Evolutionary conservation across 2,888 invertebrate species (phyloP).

Genomic region (Trichopria drosophilae): DNA sequence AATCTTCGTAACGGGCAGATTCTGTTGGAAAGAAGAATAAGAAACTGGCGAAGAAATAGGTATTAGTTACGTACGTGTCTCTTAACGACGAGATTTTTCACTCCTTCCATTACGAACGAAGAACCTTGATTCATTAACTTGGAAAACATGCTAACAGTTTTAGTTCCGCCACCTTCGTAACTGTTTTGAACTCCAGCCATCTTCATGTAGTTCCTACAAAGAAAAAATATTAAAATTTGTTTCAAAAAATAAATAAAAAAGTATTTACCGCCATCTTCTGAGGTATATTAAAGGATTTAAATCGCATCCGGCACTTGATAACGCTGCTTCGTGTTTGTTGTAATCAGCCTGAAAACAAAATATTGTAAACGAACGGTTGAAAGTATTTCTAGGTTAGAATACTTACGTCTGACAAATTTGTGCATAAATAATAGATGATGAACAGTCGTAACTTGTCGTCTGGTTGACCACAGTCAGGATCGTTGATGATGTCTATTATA

Average conservation of each 20-base stretch:
- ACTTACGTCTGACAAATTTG: constrained; percentile 71
- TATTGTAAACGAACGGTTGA: neutral
- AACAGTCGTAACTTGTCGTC: constrained; percentile 94
- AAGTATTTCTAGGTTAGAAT: constrained; percentile 6
- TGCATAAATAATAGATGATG: constrained; percentile 89
- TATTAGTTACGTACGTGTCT: constrained; percentile 75
- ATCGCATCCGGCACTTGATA: constrained; percentile 83
- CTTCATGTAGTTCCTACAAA: constrained; percentile 73
- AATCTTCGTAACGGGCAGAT: constrained; percentile 89
- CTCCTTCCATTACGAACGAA: constrained; percentile 99
- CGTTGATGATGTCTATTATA: constrained; percentile 83
- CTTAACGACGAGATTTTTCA: constrained; percentile 97
- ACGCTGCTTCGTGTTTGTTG: constrained; percentile 78
- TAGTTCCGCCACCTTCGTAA: constrained; percentile 91
- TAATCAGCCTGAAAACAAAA: constrained; percentile 66
- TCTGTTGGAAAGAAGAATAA: constrained; percentile 61
- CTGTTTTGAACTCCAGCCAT: constrained; percentile 75
- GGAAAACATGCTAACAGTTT: constrained; percentile 97
- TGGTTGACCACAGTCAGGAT: constrained; percentile 82
- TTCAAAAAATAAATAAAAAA: neutral
- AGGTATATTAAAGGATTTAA: constrained; percentile 84
- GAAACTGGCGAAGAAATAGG: constrained; percentile 7
- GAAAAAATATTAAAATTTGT: neutral
- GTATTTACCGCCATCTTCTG: constrained; percentile 84
- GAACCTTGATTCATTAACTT: constrained; percentile 96